These are phyloP conservation scores for Natrix natrix DNA, from an alignment of 2,797 vertebrate genomes.

Conservation along the genomic window DNA sequence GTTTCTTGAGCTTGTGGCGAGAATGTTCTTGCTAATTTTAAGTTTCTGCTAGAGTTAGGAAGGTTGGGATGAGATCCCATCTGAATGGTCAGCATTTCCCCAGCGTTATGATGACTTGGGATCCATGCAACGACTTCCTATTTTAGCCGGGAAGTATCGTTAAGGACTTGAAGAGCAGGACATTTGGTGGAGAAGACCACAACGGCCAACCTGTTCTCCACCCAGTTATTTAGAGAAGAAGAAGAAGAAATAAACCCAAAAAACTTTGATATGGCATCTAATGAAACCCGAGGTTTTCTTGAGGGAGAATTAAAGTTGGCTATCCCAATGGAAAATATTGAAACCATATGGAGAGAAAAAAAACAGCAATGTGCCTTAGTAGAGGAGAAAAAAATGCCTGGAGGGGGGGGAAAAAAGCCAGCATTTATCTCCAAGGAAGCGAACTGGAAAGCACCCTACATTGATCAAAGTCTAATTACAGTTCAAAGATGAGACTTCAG, in stretches of 20 bases:
- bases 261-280: not conserved
- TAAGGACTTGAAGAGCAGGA: not conserved
- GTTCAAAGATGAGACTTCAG: not conserved
- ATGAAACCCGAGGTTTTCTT: not conserved
- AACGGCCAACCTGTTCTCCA: not conserved
- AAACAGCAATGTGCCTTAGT: not conserved
- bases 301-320: constrained; percentile 2
- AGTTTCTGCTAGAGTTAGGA: not conserved
- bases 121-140: not conserved
- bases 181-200: not conserved
- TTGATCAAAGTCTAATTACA: not conserved
- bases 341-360: not conserved
- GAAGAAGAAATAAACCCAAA: not conserved
- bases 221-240: not conserved
- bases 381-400: not conserved
- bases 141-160: not conserved
- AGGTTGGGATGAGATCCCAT: not conserved
- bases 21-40: not conserved
- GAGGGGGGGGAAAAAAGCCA: rapidly evolving
- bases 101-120: not conserved
- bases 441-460: not conserved
- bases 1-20: not conserved
- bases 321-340: not conserved
- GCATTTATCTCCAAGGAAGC: not conserved
- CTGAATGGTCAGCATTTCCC: not conserved